These are phyloP conservation scores for Brachionichthys hirsutus DNA, from an alignment of 2,113 vertebrate genomes.

Conservation along the genomic window DNA sequence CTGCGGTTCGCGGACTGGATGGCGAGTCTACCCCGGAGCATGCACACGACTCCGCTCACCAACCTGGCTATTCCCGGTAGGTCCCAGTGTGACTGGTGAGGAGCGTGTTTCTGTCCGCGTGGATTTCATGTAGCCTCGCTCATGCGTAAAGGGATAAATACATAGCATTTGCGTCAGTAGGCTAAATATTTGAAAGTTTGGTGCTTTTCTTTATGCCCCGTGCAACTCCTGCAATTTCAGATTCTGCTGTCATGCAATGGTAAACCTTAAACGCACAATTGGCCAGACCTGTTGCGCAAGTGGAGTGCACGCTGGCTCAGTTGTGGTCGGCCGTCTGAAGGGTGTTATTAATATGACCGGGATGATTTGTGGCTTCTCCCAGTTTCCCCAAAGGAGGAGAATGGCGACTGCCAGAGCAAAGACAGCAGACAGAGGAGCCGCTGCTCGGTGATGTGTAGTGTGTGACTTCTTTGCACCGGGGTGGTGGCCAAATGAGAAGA, in stretches of 20 bases:
- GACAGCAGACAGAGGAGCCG: too few species aligned
- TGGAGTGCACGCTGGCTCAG: background rate
- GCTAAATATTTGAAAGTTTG: conserved; percentile 4
- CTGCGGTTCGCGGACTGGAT: conserved; percentile 93
- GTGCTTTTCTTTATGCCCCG: background rate
- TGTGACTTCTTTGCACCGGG: conserved; percentile 27
- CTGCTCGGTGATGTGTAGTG: background rate
- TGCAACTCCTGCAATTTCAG: background rate
- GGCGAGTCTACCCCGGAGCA: conserved; percentile 87
- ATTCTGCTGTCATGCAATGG: too few species aligned
- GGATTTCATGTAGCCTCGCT: background rate
- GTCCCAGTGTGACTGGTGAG: conserved; percentile 37
- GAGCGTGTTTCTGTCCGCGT: conserved; percentile 5
- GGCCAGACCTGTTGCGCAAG: conserved; percentile 4
- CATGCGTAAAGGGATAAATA: background rate
- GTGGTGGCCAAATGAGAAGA: conserved; percentile 50
- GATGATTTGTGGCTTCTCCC: background rate
- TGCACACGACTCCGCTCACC: conserved; percentile 88
- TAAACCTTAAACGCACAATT: background rate
- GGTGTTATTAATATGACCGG: background rate
- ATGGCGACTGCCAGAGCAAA: background rate
- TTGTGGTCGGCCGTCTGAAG: background rate
- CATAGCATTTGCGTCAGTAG: background rate
- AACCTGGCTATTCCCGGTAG: conserved; percentile 94
- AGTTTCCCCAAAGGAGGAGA: background rate